A percentile compares a stretch with the other conserved stretches of the same genome.
Conservation (phyloP, 2,888 invertebrate genomes). For the Dicranocentrus wangi region DNA sequence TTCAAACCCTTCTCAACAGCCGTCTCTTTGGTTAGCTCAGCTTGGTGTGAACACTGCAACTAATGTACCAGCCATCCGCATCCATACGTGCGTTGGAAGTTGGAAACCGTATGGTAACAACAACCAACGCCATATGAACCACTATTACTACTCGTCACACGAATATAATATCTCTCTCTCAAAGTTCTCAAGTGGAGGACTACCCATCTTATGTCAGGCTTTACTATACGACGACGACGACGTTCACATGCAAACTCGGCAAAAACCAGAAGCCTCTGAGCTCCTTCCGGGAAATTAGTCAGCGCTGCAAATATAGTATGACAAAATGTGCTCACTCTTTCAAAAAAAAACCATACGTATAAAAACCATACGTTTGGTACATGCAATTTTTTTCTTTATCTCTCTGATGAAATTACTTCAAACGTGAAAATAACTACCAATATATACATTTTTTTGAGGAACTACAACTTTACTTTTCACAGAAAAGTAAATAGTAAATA, state of each 20-base stretch:
- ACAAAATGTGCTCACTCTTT: background rate
- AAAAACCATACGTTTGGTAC: too few species aligned
- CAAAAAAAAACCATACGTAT: background rate
- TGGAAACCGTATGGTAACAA: too few species aligned
- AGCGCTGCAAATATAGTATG: slow-evolving; percentile 40
- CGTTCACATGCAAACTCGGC: slow-evolving; percentile 12
- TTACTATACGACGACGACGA: background rate
- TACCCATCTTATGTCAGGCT: background rate
- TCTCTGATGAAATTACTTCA: too few species aligned
- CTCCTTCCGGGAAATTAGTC: slow-evolving; percentile 61
- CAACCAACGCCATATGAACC: too few species aligned
- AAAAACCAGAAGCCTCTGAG: slow-evolving; percentile 25
- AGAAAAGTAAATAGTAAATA: background rate
- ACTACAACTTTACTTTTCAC: background rate
- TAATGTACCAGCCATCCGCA: background rate
- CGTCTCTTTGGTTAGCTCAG: slow-evolving; percentile 7
- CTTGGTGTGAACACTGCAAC: background rate
- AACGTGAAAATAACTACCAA: too few species aligned
- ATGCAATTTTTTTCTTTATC: too few species aligned
- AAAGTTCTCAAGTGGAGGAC: background rate
- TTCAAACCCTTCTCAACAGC: slow-evolving; percentile 44
- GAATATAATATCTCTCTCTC: background rate
- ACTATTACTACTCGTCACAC: background rate
- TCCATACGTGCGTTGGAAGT: background rate
- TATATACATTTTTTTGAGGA: too few species aligned